Percentiles rank a stretch among this genome's conserved stretches.
These are phyloP conservation scores for Grammomys dolichurus DNA, from an alignment of 2,113 vertebrate genomes.

Conservation along the genomic window DNA sequence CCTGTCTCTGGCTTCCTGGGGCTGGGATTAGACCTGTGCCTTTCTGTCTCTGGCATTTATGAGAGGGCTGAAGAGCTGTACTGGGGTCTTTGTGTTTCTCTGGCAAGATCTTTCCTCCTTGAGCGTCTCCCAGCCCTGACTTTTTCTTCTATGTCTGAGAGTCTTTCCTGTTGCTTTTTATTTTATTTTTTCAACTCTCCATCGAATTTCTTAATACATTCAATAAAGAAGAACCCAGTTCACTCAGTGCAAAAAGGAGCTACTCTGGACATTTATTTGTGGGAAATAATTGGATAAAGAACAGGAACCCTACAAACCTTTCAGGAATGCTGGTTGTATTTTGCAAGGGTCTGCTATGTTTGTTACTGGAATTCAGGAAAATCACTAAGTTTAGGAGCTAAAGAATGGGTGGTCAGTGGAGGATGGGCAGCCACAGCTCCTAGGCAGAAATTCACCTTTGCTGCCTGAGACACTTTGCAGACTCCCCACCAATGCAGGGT, in stretches of 20 bases:
- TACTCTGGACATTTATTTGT: neutral
- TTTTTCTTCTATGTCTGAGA: neutral
- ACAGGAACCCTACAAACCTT: neutral
- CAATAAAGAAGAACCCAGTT: neutral
- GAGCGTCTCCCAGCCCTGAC: too few relatives aligned
- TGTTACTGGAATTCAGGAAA: neutral
- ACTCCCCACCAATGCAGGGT: too few relatives aligned
- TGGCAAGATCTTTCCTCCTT: neutral
- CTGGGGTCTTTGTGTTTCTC: neutral
- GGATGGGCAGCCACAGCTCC: too few relatives aligned
- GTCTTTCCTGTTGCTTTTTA: neutral
- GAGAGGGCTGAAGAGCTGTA: too few relatives aligned
- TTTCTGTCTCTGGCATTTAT: neutral
- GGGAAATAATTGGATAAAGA: neutral
- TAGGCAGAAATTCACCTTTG: neutral
- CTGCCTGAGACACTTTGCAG: accelerated
- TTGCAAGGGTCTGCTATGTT: neutral
- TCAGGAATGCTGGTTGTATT: neutral
- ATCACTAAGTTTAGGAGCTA: neutral
- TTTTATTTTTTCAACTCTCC: neutral
- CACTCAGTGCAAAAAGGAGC: neutral
- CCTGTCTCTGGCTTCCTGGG: neutral
- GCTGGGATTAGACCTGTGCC: neutral
- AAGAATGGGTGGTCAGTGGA: neutral
- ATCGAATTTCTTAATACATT: neutral